These are phyloP conservation scores for Enteromius paludinosus DNA, from an alignment of 2,797 vertebrate genomes.

Conservation along the genomic window DNA sequence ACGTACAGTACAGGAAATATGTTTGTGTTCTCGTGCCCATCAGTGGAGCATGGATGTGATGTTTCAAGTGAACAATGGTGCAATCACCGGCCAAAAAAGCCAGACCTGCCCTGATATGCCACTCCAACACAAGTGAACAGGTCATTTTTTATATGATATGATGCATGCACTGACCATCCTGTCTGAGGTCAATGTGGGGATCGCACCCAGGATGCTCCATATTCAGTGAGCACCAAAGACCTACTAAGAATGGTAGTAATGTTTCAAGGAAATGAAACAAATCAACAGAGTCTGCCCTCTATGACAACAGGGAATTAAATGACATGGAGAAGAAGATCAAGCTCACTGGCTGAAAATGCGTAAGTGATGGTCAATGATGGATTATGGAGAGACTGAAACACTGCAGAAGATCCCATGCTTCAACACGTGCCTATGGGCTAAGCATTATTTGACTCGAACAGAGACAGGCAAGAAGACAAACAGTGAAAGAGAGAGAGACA, in stretches of 20 bases:
- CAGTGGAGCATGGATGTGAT: conserved; percentile 8
- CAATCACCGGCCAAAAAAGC: conserved; percentile 12
- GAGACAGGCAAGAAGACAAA: conserved; percentile 57
- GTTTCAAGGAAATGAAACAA: conserved; percentile 14
- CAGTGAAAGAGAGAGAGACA: conserved; percentile 56
- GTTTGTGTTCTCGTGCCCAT: conserved; percentile 29
- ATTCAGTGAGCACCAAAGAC: conserved; percentile 2
- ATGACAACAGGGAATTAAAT: conserved; percentile 17
- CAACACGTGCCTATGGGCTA: conserved; percentile 42
- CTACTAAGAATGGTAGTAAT: conserved; percentile 29
- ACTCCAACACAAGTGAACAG: conserved; percentile 39
- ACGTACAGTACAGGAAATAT: not conserved
- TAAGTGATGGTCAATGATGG: conserved; percentile 24
- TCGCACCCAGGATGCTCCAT: conserved; percentile 1
- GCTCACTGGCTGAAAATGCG: not conserved
- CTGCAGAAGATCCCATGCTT: conserved; percentile 48
- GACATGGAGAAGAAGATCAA: conserved; percentile 24
- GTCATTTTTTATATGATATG: conserved; percentile 30
- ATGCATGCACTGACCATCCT: conserved; percentile 50
- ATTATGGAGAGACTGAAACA: conserved; percentile 42
- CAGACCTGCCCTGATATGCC: conserved; percentile 31
- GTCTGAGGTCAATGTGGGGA: not conserved
- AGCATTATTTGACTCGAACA: conserved; percentile 53
- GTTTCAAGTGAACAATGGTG: conserved; percentile 18
- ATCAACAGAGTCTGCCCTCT: conserved; percentile 1